phyloP scores from a whole-genome alignment of 2,113 vertebrate genomes.

The Gymnobelideus leadbeateri region DNA sequence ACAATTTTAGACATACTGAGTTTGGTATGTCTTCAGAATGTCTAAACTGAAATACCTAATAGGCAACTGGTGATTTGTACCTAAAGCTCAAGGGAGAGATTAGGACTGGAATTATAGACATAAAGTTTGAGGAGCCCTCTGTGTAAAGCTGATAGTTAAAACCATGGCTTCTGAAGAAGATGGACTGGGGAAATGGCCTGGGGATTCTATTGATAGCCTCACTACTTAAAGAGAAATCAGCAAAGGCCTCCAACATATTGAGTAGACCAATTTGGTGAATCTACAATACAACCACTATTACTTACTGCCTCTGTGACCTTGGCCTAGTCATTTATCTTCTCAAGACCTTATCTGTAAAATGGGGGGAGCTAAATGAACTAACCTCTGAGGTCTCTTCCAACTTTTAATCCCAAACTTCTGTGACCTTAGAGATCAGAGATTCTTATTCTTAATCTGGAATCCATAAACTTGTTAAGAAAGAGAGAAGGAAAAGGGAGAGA shows the following conservation, averaged over 20 bases:
- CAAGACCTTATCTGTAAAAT: not conserved
- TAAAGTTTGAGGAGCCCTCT: not conserved
- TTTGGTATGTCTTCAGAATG: too few relatives aligned
- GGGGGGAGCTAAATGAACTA: not conserved
- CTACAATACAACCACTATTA: not conserved
- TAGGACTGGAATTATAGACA: not conserved
- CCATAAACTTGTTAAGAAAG: not conserved
- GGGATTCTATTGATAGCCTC: not conserved
- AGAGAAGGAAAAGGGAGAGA: too few relatives aligned
- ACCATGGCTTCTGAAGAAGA: not conserved
- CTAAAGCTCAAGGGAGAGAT: not conserved
- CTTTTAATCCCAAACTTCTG: not conserved
- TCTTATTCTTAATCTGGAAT: not conserved
- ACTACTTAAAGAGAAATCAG: not conserved
- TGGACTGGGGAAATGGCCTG: not conserved
- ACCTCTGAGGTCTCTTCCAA: not conserved
- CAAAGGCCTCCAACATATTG: not conserved
- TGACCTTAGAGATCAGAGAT: not conserved
- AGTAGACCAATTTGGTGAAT: not conserved
- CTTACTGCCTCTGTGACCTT: not conserved
- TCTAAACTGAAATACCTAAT: too few relatives aligned
- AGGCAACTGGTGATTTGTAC: not conserved
- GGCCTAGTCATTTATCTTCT: not conserved
- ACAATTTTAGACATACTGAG: too few relatives aligned
- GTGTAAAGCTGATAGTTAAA: not conserved